Conservation (phyloP, 2,797 vertebrate genomes). For the Schizopygopsis pylzovi region DNA sequence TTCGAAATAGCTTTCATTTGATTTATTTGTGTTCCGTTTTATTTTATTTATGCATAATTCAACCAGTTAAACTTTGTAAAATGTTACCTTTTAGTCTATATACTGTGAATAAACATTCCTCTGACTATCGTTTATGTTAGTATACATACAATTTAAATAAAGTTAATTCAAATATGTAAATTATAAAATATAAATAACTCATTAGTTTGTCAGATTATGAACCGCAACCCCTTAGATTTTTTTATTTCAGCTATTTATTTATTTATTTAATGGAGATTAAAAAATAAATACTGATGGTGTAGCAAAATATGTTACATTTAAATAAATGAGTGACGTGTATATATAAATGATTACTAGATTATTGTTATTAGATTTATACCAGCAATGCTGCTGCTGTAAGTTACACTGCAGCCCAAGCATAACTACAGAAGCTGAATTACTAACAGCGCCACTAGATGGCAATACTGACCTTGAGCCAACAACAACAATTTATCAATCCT, state of each 20-base stretch:
- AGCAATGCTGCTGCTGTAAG: not conserved
- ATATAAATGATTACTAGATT: not conserved
- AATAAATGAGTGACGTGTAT: not conserved
- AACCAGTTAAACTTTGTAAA: not conserved
- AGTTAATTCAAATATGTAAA: too few relatives aligned
- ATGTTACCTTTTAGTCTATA: not conserved
- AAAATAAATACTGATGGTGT: not conserved
- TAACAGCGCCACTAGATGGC: conserved; percentile 65
- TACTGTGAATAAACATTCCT: not conserved
- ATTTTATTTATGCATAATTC: not conserved
- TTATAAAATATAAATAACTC: not conserved
- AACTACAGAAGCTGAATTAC: not conserved
- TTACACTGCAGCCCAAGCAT: not conserved
- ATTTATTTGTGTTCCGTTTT: not conserved
- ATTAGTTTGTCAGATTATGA: not conserved
- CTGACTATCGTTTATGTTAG: too few relatives aligned
- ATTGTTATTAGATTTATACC: not conserved
- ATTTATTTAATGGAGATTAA: not conserved
- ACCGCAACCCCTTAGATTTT: not conserved
- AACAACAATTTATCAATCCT: not conserved
- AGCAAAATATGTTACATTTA: not conserved
- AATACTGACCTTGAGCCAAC: conserved; percentile 51
- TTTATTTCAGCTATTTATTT: too few relatives aligned
- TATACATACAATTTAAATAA: not conserved
- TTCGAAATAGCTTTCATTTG: too few relatives aligned